Evolutionary conservation across 2,888 invertebrate genomes (phyloP).

Genomic region (Drosophila anomelani): DNA sequence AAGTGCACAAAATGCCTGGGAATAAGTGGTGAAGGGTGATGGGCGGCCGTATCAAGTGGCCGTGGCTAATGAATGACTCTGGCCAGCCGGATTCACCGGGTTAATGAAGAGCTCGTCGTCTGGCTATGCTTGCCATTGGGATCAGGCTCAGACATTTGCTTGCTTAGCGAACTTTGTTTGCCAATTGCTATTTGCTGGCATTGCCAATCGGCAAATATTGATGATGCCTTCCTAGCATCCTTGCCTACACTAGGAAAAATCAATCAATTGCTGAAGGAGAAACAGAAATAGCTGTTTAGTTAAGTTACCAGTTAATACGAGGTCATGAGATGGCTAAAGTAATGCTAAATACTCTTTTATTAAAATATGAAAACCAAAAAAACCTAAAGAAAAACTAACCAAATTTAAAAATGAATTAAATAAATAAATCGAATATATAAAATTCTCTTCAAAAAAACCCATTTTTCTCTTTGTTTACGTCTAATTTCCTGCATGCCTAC

Average conservation of each 20-base stretch:
- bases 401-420: neutral
- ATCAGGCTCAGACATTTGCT: neutral
- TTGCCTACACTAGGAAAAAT: slow-evolving; percentile 2
- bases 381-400: too few relatives aligned
- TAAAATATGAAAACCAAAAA: too few relatives aligned
- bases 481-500: neutral
- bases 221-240: neutral
- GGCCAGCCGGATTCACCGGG: slow-evolving; percentile 12
- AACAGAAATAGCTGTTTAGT: neutral
- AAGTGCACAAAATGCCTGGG: slow-evolving; percentile 23
- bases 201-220: slow-evolving; percentile 19
- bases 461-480: neutral
- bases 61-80: slow-evolving; percentile 33
- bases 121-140: neutral
- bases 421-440: neutral
- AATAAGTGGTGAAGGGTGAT: neutral
- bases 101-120: slow-evolving; percentile 32
- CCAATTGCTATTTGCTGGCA: slow-evolving; percentile 19
- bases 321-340: neutral
- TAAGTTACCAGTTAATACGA: neutral
- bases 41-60: slow-evolving; percentile 8
- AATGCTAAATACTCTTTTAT: too few relatives aligned
- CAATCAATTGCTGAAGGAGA: neutral
- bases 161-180: slow-evolving; percentile 18
- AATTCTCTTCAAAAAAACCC: rapidly evolving